Conservation (phyloP, 2,797 vertebrate species). For the Sciurus carolinensis region DNA sequence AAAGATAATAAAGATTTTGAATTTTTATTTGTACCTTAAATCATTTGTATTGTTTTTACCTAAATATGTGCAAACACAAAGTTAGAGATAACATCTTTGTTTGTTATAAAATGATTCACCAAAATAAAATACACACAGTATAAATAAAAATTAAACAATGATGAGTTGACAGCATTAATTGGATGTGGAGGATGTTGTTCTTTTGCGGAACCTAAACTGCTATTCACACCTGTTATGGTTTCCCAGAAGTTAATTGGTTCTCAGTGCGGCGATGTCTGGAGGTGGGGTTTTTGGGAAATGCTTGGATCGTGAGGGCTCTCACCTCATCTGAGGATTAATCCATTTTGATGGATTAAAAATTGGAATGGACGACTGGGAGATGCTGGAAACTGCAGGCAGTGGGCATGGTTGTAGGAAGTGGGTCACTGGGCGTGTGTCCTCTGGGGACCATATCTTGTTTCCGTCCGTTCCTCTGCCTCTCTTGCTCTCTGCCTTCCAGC, state of each 20-base stretch:
- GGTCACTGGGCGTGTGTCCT: not conserved
- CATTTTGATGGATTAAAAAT: not conserved
- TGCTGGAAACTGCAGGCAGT: not conserved
- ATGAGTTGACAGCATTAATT: not conserved
- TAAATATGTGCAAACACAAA: not conserved
- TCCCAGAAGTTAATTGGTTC: not conserved
- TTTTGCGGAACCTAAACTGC: conserved; percentile 17
- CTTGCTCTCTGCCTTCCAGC: not conserved
- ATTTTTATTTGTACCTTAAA: conserved; percentile 39
- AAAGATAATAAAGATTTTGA: conserved; percentile 28
- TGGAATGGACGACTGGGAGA: too few species aligned
- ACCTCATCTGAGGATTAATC: not conserved
- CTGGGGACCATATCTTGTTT: not conserved
- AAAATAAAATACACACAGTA: not conserved
- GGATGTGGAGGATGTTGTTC: not conserved
- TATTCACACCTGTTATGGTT: not conserved
- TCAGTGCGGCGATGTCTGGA: too few species aligned
- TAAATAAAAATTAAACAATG: not conserved
- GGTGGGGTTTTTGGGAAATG: not conserved
- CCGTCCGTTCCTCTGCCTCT: too few species aligned
- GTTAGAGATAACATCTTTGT: not conserved
- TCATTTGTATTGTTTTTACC: conserved; percentile 21
- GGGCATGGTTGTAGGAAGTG: not conserved
- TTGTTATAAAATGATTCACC: conserved; percentile 35
- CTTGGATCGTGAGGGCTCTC: not conserved